Evolutionary conservation across 2,113 vertebrate species (phyloP).

Genomic region (Numenius arquata): DNA sequence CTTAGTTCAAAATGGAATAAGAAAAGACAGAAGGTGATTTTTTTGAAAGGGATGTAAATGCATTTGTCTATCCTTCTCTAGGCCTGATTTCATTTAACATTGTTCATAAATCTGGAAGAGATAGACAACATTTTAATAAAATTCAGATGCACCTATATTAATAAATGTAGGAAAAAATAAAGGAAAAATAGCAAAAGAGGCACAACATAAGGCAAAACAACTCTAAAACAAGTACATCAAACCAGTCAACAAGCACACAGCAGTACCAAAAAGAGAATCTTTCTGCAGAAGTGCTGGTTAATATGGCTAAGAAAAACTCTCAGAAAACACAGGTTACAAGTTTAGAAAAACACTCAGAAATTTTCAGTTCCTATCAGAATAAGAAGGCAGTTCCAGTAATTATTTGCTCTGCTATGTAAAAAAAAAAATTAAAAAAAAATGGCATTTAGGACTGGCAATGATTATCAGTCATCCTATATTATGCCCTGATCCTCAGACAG

Average conservation of each 20-base stretch:
- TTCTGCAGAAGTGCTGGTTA: not conserved
- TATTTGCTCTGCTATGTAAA: not conserved
- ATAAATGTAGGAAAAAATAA: not conserved
- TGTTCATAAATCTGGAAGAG: not conserved
- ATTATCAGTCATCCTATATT: not conserved
- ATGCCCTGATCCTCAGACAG: not conserved
- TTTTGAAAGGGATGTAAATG: not conserved
- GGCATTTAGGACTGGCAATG: not conserved
- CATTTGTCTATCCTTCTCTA: not conserved
- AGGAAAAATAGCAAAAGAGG: not conserved
- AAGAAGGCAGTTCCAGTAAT: not conserved
- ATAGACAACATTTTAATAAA: not conserved
- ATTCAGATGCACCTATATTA: not conserved
- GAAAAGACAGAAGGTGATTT: not conserved
- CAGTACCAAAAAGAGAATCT: not conserved
- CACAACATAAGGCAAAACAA: not conserved
- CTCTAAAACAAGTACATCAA: not conserved
- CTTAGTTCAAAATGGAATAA: not conserved
- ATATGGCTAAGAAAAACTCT: not conserved
- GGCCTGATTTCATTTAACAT: not conserved
- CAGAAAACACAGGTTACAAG: not conserved
- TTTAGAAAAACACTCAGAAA: not conserved
- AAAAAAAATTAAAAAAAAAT: not conserved
- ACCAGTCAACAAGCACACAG: not conserved
- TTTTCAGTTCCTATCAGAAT: not conserved